Conservation (phyloP, 1,140 invertebrate species). For the Aphelenchoides fujianensis region DNA sequence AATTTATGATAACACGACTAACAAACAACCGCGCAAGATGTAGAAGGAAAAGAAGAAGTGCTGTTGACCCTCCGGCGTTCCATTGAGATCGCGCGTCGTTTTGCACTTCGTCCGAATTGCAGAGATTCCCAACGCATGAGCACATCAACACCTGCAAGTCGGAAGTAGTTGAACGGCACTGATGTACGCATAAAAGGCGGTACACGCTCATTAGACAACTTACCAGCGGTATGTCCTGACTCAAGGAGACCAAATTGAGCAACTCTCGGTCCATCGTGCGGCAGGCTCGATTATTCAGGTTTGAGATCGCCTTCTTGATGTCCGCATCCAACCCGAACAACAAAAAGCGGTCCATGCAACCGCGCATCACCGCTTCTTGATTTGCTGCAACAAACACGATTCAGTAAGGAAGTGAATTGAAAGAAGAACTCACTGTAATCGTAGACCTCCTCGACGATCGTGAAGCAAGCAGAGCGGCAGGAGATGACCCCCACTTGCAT, state of each 20-base stretch:
- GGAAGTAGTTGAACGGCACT: too few species aligned
- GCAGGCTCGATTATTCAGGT: background rate
- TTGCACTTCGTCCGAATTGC: conserved; percentile 20
- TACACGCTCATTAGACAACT: background rate
- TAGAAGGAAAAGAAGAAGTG: too few species aligned
- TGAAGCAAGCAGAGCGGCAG: conserved; percentile 50
- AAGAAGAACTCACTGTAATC: conserved; percentile 28
- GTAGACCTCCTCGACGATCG: conserved; percentile 50
- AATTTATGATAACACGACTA: too few species aligned
- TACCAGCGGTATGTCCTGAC: conserved; percentile 24
- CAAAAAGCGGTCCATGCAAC: conserved; percentile 27
- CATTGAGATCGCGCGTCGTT: too few species aligned
- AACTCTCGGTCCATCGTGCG: conserved; percentile 26
- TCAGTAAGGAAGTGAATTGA: background rate
- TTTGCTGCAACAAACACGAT: conserved; percentile 15
- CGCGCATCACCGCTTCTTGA: conserved; percentile 30
- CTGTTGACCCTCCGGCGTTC: too few species aligned
- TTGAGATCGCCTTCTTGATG: conserved; percentile 30
- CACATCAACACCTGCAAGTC: conserved; percentile 24
- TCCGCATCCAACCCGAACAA: conserved; percentile 35
- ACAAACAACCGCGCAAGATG: too few species aligned
- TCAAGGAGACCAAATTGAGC: conserved; percentile 20
- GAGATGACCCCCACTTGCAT: conserved; percentile 32
- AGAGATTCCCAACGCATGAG: conserved; percentile 21
- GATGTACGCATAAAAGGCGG: background rate